Conservation (phyloP, 2,113 vertebrate genomes). For the Carollia perspicillata region DNA sequence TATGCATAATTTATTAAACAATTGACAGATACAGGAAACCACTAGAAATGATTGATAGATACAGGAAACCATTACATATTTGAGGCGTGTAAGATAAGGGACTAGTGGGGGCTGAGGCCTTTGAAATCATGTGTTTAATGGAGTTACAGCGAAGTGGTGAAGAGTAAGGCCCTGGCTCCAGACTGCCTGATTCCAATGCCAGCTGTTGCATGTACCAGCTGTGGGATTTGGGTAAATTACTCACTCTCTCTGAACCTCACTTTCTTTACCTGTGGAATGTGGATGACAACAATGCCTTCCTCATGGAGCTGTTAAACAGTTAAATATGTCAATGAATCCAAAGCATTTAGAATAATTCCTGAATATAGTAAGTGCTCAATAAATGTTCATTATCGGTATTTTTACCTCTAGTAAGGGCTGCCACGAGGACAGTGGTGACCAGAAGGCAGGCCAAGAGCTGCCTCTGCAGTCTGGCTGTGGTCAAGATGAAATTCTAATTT, state of each 20-base stretch:
- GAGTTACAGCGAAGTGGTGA: neutral
- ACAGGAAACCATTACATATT: neutral
- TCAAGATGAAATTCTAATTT: neutral
- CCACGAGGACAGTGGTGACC: neutral
- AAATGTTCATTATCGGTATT: neutral
- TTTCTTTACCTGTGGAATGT: neutral
- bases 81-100: neutral
- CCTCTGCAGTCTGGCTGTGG: neutral
- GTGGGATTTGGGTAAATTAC: neutral
- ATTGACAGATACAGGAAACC: neutral
- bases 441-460: neutral
- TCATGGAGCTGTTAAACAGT: neutral
- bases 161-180: neutral
- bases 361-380: neutral
- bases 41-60: neutral
- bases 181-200: neutral
- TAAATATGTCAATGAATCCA: neutral
- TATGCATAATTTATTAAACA: slow-evolving; percentile 26
- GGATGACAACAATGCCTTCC: neutral
- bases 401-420: neutral
- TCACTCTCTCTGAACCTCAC: neutral
- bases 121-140: neutral
- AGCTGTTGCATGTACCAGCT: neutral
- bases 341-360: neutral
- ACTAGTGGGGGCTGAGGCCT: neutral